A percentile compares a stretch with the other conserved stretches of the same genome.
Conservation (phyloP, 2,888 invertebrate species). For the Smittia aterrima region DNA sequence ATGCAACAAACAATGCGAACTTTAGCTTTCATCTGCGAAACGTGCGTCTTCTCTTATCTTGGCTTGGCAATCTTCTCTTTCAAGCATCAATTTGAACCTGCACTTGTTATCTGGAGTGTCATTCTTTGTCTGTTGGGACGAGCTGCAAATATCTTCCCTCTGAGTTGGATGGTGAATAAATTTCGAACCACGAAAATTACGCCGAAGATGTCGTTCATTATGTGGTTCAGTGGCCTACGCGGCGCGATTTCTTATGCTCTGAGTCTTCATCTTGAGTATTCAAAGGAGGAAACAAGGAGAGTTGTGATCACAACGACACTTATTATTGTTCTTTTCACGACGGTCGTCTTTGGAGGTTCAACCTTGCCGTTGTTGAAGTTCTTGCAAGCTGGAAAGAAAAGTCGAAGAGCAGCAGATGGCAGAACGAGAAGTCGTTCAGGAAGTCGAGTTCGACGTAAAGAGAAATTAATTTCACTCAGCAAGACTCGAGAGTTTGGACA, state of each 20-base stretch:
- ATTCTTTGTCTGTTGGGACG: constrained; percentile 88
- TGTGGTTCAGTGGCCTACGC: constrained; percentile 97
- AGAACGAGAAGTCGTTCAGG: constrained; percentile 54
- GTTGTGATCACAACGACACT: constrained; percentile 97
- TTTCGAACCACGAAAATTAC: constrained; percentile 98
- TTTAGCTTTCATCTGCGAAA: constrained; percentile 95
- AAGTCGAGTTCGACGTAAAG: constrained; percentile 59
- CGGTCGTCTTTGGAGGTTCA: constrained; percentile 81
- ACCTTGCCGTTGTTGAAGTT: constrained; percentile 97
- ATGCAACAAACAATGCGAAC: constrained; percentile 99
- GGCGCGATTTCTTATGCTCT: constrained; percentile 98
- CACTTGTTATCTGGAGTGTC: constrained; percentile 92
- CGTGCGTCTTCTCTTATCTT: constrained; percentile 97
- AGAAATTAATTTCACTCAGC: constrained; percentile 86
- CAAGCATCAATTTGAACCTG: constrained; percentile 85
- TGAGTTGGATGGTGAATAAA: constrained; percentile 89
- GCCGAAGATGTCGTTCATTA: constrained; percentile 97
- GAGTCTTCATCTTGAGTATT: constrained; percentile 90
- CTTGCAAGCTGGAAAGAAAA: constrained; percentile 60
- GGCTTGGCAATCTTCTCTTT: constrained; percentile 77
- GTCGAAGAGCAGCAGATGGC: not conserved
- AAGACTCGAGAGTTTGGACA: constrained; percentile 99
- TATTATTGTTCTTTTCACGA: constrained; percentile 96
- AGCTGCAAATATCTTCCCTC: constrained; percentile 94
- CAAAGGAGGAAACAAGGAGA: constrained; percentile 84